Evolutionary conservation across 1,140 invertebrate species (phyloP), one percentile per base, ranked within the genome.

Genomic region (Hetaerina americana): DNA sequence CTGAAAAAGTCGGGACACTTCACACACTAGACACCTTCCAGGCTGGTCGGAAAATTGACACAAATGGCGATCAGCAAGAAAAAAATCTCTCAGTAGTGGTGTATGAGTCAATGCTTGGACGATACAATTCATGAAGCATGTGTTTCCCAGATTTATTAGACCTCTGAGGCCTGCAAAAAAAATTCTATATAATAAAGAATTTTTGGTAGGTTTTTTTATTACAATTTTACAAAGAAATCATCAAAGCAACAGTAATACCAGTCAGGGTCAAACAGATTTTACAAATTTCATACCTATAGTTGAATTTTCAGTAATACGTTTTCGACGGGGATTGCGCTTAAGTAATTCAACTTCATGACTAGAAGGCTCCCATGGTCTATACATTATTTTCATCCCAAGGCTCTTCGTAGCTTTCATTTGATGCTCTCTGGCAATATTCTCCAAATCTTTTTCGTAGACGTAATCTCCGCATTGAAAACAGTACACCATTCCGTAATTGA

Each of bases 91-190:
- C 70, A 99, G 82, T 24, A 98, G 81, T 0, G 96, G 96, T 5
- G 95, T 98, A 78, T 99, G 96, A 67, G 95, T 95, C 72, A 99
- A 79, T 0, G 94, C 92, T 84, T 99, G 97, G 8, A 98, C 89
- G 77, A 98, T 97, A 78, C 94, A 96, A 81, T 97, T 99, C 94
- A 99, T 97, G 80, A 98, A 99, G 82, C 97, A 99, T 0, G 97
- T 98, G 74, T 95, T 95, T n/a, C 97, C 96, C 75, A 99, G 83
- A 83, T 99, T 99, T 74, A 98, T 90, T 26, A 99, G 84, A 1
- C 97, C 97, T 73, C 96, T 84, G 27, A 97, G 81, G 31, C 95
- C 89, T 84, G 72, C 68, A 78, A 75, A 66, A 71, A 25, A 68
- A 70, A 72, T 26, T 70, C 1, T 70, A 68, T 66, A 5, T 25